Conservation (phyloP, 2,113 vertebrate genomes). For the Physeter macrocephalus region DNA sequence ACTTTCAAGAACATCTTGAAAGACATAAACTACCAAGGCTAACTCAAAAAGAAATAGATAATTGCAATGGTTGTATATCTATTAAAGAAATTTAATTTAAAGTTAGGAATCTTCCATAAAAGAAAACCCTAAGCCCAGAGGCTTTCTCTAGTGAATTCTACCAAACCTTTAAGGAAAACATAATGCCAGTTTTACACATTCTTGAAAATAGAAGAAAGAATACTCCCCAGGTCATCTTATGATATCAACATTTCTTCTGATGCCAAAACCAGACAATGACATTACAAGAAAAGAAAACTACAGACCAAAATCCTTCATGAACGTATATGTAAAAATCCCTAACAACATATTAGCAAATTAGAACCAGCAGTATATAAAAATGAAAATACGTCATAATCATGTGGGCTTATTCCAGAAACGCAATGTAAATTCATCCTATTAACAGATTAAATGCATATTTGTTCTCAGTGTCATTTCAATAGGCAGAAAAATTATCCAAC, state of each 20-base stretch:
- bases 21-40: background rate
- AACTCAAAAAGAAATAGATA: background rate
- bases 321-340: background rate
- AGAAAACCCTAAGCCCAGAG: background rate
- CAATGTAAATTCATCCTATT: background rate
- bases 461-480: background rate
- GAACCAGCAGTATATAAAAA: background rate
- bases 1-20: background rate
- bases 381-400: background rate
- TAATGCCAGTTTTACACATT: background rate
- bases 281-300: background rate
- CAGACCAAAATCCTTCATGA: background rate
- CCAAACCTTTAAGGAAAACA: background rate
- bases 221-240: background rate
- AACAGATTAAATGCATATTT: background rate
- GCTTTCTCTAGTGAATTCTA: background rate
- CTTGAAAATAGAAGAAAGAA: background rate
- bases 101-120: background rate
- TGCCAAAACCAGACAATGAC: background rate
- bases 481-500: background rate
- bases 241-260: background rate
- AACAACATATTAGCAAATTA: background rate
- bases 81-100: background rate
- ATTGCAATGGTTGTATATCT: background rate
- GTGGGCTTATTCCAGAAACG: background rate